Conservation (phyloP, 2,113 vertebrate species). For the Pungitius pungitius region DNA sequence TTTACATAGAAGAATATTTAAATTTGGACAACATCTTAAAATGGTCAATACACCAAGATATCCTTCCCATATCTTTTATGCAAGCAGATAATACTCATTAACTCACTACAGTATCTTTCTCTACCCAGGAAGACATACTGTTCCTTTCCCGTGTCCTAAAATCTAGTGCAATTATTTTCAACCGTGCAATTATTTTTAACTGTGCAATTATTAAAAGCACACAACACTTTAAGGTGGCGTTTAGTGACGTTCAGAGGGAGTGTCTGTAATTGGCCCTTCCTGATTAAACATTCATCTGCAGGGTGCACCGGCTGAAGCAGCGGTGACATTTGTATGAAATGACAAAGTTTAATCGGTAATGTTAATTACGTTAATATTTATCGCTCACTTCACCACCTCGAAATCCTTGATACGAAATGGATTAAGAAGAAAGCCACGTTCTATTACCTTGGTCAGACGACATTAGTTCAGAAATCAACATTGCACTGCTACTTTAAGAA, state of each 20-base stretch:
- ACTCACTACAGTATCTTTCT: too few relatives aligned
- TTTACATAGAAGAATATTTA: not conserved
- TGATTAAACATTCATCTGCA: conserved; percentile 1
- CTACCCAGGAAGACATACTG: not conserved
- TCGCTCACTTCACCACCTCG: not conserved
- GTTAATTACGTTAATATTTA: not conserved
- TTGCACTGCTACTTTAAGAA: not conserved
- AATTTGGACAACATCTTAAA: not conserved
- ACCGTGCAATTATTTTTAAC: not conserved
- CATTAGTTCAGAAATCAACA: too few relatives aligned
- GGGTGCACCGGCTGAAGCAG: not conserved
- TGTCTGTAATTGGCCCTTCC: not conserved
- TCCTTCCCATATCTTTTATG: not conserved
- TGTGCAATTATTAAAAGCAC: too few relatives aligned
- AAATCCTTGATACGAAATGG: not conserved
- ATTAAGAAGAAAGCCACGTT: not conserved
- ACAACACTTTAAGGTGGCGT: not conserved
- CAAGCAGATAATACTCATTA: not conserved
- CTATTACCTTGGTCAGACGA: not conserved
- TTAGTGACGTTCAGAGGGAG: conserved; percentile 14
- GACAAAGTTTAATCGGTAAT: not conserved
- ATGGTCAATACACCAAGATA: not conserved
- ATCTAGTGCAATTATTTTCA: conserved; percentile 2
- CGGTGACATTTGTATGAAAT: not conserved
- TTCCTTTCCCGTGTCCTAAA: not conserved